Percentiles rank a stretch among this genome's conserved stretches.
These are phyloP conservation scores for Macrosteles quadrilineatus DNA, from an alignment of 1,140 invertebrate genomes.

Conservation along the genomic window DNA sequence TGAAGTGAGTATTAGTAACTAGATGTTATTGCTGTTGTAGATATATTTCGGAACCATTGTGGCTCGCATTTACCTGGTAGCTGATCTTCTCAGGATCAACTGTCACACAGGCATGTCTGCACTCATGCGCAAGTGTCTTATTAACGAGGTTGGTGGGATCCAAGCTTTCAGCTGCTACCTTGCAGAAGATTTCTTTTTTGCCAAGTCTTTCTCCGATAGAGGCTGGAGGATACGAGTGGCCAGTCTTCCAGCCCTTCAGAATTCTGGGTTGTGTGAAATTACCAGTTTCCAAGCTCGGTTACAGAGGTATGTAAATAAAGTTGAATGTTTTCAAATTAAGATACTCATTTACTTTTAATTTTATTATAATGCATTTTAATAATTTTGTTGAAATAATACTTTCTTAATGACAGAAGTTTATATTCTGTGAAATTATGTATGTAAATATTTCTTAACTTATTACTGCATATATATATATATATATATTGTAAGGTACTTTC, in stretches of 20 bases:
- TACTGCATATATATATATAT: no score
- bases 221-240: slow-evolving; percentile 80
- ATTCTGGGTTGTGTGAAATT: slow-evolving; percentile 84
- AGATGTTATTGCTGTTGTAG: slow-evolving; percentile 52
- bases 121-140: slow-evolving; percentile 81
- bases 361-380: no score
- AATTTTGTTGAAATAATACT: no score
- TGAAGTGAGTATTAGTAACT: no score
- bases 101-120: slow-evolving; percentile 99
- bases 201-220: slow-evolving; percentile 82
- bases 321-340: background rate
- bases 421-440: no score
- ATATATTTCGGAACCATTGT: slow-evolving; percentile 98
- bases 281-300: slow-evolving; percentile 83
- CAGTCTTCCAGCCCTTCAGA: slow-evolving; percentile 91
- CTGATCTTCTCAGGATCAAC: slow-evolving; percentile 90
- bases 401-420: no score
- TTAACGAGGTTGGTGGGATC: slow-evolving; percentile 93
- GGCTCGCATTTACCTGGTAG: slow-evolving; percentile 91
- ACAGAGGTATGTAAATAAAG: slow-evolving; percentile 59
- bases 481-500: no score
- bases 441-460: no score
- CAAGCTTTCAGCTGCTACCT: slow-evolving; percentile 91
- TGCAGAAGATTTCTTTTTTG: slow-evolving; percentile 98
- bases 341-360: no score